These are phyloP conservation scores for Callipepla californica DNA, from an alignment of 2,113 vertebrate species.

Conservation along the genomic window DNA sequence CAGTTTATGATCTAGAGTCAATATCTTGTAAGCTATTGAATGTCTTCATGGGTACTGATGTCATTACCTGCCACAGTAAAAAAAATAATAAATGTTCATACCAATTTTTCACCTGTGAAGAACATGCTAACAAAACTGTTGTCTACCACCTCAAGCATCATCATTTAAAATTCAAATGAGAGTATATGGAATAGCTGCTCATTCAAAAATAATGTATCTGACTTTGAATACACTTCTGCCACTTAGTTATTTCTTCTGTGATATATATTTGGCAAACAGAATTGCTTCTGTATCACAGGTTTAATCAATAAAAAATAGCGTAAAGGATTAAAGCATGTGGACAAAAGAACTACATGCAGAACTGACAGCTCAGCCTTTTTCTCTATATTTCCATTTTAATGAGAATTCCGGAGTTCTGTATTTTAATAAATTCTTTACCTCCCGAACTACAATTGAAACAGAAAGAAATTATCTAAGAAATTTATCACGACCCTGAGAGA, in stretches of 20 bases:
- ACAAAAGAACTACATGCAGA: neutral
- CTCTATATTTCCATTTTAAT: neutral
- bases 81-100: neutral
- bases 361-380: neutral
- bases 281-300: neutral
- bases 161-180: neutral
- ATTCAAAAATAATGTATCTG: neutral
- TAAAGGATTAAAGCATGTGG: neutral
- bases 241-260: neutral
- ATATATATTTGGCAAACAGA: neutral
- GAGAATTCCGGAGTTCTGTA: neutral
- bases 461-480: conserved; percentile 17
- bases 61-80: neutral
- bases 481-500: neutral
- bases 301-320: neutral
- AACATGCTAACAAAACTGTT: neutral
- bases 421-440: neutral
- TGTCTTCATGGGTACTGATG: neutral
- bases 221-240: neutral
- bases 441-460: neutral
- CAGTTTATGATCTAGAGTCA: neutral
- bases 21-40: neutral
- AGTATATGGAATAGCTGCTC: neutral
- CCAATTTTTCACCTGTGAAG: neutral
- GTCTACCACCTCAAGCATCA: neutral